Evolutionary conservation across 2,888 invertebrate species (phyloP).

Genomic region (Hedya salicella): DNA sequence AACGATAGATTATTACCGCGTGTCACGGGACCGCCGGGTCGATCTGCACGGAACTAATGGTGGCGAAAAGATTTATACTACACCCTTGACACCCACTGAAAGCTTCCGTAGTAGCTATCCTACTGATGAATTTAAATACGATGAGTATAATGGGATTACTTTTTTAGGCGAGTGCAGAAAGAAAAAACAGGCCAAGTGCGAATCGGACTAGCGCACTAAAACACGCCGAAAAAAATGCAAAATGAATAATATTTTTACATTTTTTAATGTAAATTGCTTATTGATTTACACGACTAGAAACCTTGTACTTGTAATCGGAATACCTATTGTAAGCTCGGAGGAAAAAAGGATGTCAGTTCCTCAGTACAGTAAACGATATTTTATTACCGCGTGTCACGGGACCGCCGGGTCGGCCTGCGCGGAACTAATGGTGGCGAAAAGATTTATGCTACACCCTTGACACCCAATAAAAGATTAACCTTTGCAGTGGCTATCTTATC

Average conservation of each 20-base stretch:
- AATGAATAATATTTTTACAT: too few relatives aligned
- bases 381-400: constrained; percentile 53
- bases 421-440: constrained; percentile 68
- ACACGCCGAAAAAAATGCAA: too few relatives aligned
- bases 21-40: constrained; percentile 52
- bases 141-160: too few relatives aligned
- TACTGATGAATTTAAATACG: constrained; percentile 39
- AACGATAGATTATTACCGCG: constrained; percentile 57
- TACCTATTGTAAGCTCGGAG: constrained; percentile 17
- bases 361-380: constrained; percentile 56
- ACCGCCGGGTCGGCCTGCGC: constrained; percentile 58
- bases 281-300: constrained; percentile 1
- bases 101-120: constrained; percentile 45
- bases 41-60: constrained; percentile 67
- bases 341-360: constrained; percentile 54
- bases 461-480: constrained; percentile 53
- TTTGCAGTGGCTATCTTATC: constrained; percentile 40
- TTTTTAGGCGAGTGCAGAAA: too few relatives aligned
- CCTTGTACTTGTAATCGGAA: constrained; percentile 17
- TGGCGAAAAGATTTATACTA: constrained; percentile 65
- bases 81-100: constrained; percentile 51
- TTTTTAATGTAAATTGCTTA: constrained; percentile 4
- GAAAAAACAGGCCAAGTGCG: too few relatives aligned
- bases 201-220: too few relatives aligned
- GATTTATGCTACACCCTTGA: constrained; percentile 57